A percentile compares a stretch with the other conserved stretches of the same genome.
Evolutionary conservation across 2,888 invertebrate species (phyloP).

Genomic region (Tridacna gigas): DNA sequence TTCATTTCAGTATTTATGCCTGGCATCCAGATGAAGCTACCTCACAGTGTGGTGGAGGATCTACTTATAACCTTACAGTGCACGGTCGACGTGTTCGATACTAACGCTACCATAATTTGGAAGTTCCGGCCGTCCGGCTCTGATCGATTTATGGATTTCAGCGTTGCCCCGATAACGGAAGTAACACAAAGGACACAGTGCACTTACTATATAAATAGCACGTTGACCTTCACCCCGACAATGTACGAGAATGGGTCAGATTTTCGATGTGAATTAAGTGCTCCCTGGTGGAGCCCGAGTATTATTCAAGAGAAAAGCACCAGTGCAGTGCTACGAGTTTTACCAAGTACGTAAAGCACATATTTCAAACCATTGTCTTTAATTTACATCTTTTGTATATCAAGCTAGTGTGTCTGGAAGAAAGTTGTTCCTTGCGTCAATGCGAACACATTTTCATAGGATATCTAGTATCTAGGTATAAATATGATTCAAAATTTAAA

Average conservation of each 20-base stretch:
- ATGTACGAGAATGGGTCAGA: conserved; percentile 66
- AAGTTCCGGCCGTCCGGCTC: conserved; percentile 56
- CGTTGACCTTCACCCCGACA: conserved; percentile 58
- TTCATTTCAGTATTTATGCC: conserved; percentile 59
- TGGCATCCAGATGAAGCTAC: conserved; percentile 56
- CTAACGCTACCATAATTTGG: conserved; percentile 57
- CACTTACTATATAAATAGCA: conserved; percentile 57
- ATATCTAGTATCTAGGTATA: no score
- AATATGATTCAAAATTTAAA: no score
- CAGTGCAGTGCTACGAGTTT: conserved; percentile 43
- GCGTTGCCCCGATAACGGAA: conserved; percentile 53
- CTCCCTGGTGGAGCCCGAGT: conserved; percentile 31
- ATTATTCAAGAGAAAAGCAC: conserved; percentile 24
- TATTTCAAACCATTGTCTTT: no score
- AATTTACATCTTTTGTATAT: no score
- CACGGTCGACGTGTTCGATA: conserved; percentile 57
- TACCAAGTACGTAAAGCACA: conserved; percentile 47
- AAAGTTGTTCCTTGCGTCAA: no score
- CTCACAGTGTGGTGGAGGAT: conserved; percentile 65
- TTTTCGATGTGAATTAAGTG: conserved; percentile 63
- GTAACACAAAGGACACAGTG: conserved; percentile 45
- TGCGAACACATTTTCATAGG: no score
- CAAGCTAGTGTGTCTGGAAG: no score
- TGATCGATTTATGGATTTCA: conserved; percentile 60
- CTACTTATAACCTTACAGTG: conserved; percentile 55